Evolutionary conservation across 2,113 vertebrate species (phyloP), one percentile per base, ranked within the genome.

Genomic region (Elephas maximus): DNA sequence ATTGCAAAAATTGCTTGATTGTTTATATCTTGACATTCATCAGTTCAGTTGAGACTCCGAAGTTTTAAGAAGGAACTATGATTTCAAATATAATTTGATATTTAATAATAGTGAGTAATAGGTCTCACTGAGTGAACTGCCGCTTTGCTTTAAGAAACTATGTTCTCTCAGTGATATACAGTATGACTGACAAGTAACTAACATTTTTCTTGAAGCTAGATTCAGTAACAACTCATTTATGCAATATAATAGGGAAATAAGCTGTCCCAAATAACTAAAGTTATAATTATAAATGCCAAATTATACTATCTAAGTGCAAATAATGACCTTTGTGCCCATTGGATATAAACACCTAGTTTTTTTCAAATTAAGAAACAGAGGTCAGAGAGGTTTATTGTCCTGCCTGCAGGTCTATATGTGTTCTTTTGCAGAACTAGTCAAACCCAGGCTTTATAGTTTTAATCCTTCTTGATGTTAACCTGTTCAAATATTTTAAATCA

Each of bases 1-100:
- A 30, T 86, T 41, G 45, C 10, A 90, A 89, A 91, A 69, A 86
- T 74, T 26, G 12, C 28, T 53, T 15, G 20, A 65, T 48, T 91
- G 21, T 37, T 95, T 71, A 44, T 53, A 74, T 71, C 24, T 92
- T 79, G 28, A 69, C 6, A 84, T 65, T 81, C 1, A 30, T 20
- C 3, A 53, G 2, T 80, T 89, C 2, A 60, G 2, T 51, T 85
- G 51, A 67, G 28, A 60, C 1, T n/a, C 44, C 85, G 44, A 65
- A 93, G 11, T 87, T 62, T 79, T 20, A 93, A 79, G 17, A 85
- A 26, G 7, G 26, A 79, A 92, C 1, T 37, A 26, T 93, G 44
- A 77, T 62, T 95, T 90, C 6, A 82, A 67, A 37, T 77, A 82
- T 62, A 90, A 77, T 88, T 90, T 90, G 44, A 77, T 81, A 90